Evolutionary conservation across 2,888 invertebrate genomes (phyloP).

Genomic region (Chesias legatella): DNA sequence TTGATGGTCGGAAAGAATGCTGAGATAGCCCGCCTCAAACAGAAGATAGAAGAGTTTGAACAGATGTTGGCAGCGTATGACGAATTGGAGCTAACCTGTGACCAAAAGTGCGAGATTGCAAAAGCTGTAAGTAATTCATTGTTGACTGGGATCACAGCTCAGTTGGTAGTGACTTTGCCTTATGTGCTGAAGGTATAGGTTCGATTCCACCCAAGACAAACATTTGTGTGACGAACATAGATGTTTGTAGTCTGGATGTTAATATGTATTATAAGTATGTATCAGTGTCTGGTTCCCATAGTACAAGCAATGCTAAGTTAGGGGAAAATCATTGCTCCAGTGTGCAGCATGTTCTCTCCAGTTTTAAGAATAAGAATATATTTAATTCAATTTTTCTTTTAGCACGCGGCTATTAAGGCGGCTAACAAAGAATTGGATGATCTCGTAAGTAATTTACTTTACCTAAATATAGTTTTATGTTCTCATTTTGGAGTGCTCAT

Average conservation of each 20-base stretch:
- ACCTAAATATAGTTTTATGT: background rate
- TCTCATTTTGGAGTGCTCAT: background rate
- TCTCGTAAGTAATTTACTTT: constrained; percentile 59
- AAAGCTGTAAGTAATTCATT: constrained; percentile 54
- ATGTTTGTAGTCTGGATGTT: too few relatives aligned
- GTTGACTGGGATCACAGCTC: too few relatives aligned
- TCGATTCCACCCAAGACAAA: too few relatives aligned
- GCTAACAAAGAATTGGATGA: constrained; percentile 69
- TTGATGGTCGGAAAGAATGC: constrained; percentile 71
- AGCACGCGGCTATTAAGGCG: constrained; percentile 68
- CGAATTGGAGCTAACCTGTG: constrained; percentile 61
- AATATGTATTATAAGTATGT: too few relatives aligned
- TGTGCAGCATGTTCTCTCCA: too few relatives aligned
- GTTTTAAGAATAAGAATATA: too few relatives aligned
- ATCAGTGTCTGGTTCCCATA: too few relatives aligned
- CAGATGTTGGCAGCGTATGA: constrained; percentile 66
- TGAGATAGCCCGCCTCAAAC: constrained; percentile 69
- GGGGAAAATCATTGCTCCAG: too few relatives aligned
- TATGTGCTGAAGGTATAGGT: too few relatives aligned
- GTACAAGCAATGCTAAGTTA: too few relatives aligned
- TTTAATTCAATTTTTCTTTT: constrained; percentile 34
- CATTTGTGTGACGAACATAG: too few relatives aligned
- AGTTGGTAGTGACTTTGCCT: too few relatives aligned
- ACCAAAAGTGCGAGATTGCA: constrained; percentile 67
- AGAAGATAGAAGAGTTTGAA: constrained; percentile 70